These are phyloP conservation scores for Junonia oenone DNA, from an alignment of 2,888 invertebrate species.

Conservation along the genomic window DNA sequence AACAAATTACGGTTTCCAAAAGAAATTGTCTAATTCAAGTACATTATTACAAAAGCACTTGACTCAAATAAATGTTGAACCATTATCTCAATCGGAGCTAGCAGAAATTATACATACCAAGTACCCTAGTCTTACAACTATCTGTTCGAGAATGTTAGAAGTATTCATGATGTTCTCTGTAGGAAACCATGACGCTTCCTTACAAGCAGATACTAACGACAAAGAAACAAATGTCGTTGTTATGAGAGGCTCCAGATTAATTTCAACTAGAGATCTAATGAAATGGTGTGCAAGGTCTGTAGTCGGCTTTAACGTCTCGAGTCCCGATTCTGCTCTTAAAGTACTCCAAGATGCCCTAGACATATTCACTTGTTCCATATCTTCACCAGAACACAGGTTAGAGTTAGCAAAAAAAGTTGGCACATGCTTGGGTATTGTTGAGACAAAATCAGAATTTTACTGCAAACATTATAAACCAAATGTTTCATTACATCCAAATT, in stretches of 20 bases:
- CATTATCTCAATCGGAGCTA: slow-evolving; percentile 87
- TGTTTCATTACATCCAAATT: slow-evolving; percentile 77
- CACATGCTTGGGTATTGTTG: slow-evolving; percentile 88
- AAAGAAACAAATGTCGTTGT: slow-evolving; percentile 44
- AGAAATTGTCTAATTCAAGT: slow-evolving; percentile 82
- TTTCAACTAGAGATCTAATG: slow-evolving; percentile 92
- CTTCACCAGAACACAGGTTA: slow-evolving; percentile 82
- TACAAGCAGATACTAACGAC: slow-evolving; percentile 50
- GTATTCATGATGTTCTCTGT: slow-evolving; percentile 90
- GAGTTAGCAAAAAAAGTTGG: slow-evolving; percentile 87
- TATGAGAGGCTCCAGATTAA: slow-evolving; percentile 81
- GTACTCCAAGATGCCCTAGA: slow-evolving; percentile 94
- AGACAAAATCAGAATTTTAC: slow-evolving; percentile 90
- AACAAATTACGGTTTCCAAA: slow-evolving; percentile 81
- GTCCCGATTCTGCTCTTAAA: slow-evolving; percentile 83
- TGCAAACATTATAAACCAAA: slow-evolving; percentile 88
- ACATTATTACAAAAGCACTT: slow-evolving; percentile 89
- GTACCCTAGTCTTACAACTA: slow-evolving; percentile 85
- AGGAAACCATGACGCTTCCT: slow-evolving; percentile 80
- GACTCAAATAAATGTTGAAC: slow-evolving; percentile 89
- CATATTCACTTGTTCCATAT: slow-evolving; percentile 90
- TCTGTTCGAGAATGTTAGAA: slow-evolving; percentile 87
- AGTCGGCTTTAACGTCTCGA: slow-evolving; percentile 85
- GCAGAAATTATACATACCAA: slow-evolving; percentile 83
- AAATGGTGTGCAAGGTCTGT: slow-evolving; percentile 93